phyloP scores from a whole-genome alignment of 92 coral and sea anemone species.

The Epizoanthus stellaris region DNA sequence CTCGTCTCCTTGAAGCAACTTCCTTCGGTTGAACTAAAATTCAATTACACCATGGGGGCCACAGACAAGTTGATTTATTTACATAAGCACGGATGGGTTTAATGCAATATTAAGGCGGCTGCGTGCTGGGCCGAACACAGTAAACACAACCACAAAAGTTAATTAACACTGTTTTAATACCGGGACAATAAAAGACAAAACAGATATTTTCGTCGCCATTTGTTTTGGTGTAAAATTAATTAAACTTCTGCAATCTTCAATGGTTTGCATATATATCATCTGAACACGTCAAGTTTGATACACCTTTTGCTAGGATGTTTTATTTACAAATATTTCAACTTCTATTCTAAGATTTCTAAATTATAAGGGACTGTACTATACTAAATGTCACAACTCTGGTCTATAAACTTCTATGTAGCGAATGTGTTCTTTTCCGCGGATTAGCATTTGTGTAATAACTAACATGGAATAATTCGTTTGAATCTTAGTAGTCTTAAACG shows the following conservation, averaged over 20 bases:
- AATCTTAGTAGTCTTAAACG: no score
- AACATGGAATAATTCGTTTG: no score
- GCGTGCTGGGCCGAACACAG: constrained; percentile 28
- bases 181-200: constrained; percentile 2
- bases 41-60: constrained; percentile 39
- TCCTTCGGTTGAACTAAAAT: constrained; percentile 9
- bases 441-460: no score
- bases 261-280: background rate
- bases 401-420: no score
- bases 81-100: constrained; percentile 16
- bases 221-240: constrained; percentile 23
- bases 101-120: constrained; percentile 24
- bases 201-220: constrained; percentile 29
- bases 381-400: no score
- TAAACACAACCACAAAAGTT: constrained; percentile 49
- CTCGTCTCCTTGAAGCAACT: background rate
- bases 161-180: constrained; percentile 47
- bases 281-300: background rate
- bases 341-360: constrained; percentile 3
- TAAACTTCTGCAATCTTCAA: constrained; percentile 23
- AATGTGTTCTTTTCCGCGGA: no score
- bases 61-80: constrained; percentile 21
- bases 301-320: background rate
- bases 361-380: background rate
- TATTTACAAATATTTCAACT: constrained; percentile 11